Evolutionary conservation across 37 sponge, comb jelly and placozoan species (phyloP).

Genomic region (Hexactinellida sp.): DNA sequence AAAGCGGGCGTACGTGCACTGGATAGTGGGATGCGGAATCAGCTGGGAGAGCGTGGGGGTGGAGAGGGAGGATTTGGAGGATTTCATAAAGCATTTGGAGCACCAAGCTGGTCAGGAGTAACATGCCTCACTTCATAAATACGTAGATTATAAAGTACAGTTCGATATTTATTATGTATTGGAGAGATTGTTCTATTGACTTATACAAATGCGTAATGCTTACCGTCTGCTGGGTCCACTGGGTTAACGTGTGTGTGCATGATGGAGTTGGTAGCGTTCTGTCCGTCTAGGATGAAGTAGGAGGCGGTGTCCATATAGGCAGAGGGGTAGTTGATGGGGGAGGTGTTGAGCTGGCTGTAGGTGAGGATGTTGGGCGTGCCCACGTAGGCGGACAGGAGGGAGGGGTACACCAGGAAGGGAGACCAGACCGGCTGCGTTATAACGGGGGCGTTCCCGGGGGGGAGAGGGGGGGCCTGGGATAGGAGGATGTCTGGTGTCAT

Average conservation of each 20-base stretch:
- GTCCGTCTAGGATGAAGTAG: background rate
- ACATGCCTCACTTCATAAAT: too few species aligned
- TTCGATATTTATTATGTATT: too few species aligned
- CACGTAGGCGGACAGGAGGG: background rate
- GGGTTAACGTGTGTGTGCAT: background rate
- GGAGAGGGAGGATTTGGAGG: background rate
- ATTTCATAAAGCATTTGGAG: background rate
- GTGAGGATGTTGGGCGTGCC: conserved; percentile 1
- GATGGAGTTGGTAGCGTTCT: background rate
- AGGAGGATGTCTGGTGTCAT: background rate
- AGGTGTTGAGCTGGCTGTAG: background rate
- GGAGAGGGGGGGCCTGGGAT: background rate
- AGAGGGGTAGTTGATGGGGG: background rate
- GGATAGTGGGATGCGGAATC: background rate
- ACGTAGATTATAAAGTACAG: too few species aligned
- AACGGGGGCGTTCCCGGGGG: background rate
- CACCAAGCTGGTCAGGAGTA: too few species aligned
- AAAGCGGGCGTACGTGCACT: background rate
- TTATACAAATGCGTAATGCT: too few species aligned
- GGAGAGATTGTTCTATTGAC: too few species aligned
- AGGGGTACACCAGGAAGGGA: background rate
- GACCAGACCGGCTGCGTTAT: conserved; percentile 12
- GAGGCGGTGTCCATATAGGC: background rate
- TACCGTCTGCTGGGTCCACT: background rate
- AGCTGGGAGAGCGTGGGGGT: background rate